Conservation (phyloP, 2,888 invertebrate species). For the Ectemnius continuus region DNA sequence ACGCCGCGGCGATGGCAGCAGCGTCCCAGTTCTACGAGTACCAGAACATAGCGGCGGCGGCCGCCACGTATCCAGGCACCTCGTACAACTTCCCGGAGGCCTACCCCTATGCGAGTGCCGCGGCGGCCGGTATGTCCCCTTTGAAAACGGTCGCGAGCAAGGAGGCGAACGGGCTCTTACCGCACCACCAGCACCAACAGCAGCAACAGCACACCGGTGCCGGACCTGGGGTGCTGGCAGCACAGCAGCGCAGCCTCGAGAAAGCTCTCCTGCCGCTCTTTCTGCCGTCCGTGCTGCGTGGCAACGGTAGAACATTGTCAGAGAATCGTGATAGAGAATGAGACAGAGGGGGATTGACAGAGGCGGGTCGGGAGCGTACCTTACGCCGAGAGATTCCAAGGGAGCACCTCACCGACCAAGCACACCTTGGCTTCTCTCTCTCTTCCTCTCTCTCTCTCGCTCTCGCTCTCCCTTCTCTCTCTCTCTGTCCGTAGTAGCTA, state of each 20-base stretch:
- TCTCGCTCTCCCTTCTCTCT: neutral
- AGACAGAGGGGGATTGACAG: neutral
- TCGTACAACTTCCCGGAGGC: slow-evolving; percentile 87
- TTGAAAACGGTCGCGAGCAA: slow-evolving; percentile 67
- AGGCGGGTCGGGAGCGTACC: neutral
- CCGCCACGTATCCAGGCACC: slow-evolving; percentile 85
- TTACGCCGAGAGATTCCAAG: no score
- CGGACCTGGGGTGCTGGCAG: slow-evolving; percentile 67
- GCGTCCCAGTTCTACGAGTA: slow-evolving; percentile 92
- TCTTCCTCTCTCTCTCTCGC: slow-evolving; percentile 9
- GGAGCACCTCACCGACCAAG: no score
- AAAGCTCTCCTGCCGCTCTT: slow-evolving; percentile 72
- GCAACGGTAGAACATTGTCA: slow-evolving; percentile 71
- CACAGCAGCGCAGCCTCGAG: slow-evolving; percentile 66
- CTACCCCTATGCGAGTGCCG: slow-evolving; percentile 83
- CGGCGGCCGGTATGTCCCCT: slow-evolving; percentile 82
- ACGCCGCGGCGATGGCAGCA: slow-evolving; percentile 88
- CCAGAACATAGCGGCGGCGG: slow-evolving; percentile 86
- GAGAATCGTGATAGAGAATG: slow-evolving; percentile 25
- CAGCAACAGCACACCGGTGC: slow-evolving; percentile 60
- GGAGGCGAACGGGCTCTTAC: slow-evolving; percentile 66
- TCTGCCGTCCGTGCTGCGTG: slow-evolving; percentile 74
- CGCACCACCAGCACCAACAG: slow-evolving; percentile 58
- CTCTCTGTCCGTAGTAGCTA: slow-evolving; percentile 22
- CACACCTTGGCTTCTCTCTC: no score